Percentiles rank a stretch among this genome's conserved stretches.
These are phyloP conservation scores for Hypomesus transpacificus DNA, from an alignment of 2,113 vertebrate genomes.

Conservation along the genomic window DNA sequence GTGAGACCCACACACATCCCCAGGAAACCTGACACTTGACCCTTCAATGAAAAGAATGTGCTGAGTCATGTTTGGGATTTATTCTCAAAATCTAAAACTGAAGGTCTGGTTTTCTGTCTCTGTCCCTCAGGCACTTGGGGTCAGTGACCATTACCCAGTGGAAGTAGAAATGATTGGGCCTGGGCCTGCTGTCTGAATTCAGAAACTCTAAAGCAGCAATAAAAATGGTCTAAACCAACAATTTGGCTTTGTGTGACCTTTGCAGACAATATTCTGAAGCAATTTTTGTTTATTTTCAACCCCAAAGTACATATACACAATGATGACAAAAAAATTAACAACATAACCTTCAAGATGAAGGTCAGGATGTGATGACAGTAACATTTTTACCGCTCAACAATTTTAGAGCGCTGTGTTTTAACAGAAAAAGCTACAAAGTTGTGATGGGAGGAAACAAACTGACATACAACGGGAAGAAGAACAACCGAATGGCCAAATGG, in stretches of 20 bases:
- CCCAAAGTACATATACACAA: background rate
- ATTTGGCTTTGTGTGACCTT: no score
- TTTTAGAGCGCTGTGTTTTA: background rate
- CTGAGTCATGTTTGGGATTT: background rate
- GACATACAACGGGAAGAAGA: background rate
- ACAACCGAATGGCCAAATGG: background rate
- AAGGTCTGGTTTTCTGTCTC: background rate
- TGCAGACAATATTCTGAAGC: no score
- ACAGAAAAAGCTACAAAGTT: background rate
- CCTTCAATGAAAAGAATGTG: background rate
- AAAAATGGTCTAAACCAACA: background rate
- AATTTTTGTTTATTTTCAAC: background rate
- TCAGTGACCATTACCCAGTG: constrained; percentile 91
- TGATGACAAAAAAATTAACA: background rate
- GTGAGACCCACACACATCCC: constrained; percentile 54
- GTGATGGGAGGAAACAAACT: background rate
- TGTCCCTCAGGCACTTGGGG: constrained; percentile 75
- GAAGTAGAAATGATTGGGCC: constrained; percentile 73
- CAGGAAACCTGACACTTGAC: no score
- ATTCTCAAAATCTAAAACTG: background rate
- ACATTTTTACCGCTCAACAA: background rate
- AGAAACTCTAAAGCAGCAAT: background rate
- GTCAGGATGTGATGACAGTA: background rate
- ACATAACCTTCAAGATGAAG: background rate
- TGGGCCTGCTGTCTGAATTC: background rate